Evolutionary conservation across 2,113 vertebrate species (phyloP), one percentile per base, ranked within the genome.

Genomic region (Tichodroma muraria): DNA sequence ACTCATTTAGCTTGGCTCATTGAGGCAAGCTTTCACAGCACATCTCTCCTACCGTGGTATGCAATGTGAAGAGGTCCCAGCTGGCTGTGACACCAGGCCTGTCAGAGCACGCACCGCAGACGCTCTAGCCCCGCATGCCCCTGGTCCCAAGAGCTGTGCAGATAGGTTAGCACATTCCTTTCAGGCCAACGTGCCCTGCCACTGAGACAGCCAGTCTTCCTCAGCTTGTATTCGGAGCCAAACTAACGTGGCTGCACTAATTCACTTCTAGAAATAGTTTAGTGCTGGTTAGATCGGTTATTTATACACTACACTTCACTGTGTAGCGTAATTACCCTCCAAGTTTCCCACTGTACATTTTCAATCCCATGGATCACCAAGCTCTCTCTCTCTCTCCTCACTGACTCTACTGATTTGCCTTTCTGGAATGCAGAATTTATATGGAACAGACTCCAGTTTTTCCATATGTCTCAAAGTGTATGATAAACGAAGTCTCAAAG

Each of bases 111-210:
- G 64, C 31, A 18, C 50, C 44, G 47, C 18, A 3, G n/a, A 66
- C 52, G 49, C 42, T 70, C 52, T 25, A 37, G 9, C 76, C 37
- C 19, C 5, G 0, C 35, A 6, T 5, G 15, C 1, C 30, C 28
- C 73, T n/a, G 14, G 4, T 38, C 64, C 38, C 15, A 63, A 54
- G 38, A 81, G 73, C 49, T 22, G 27, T 47, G 61, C 7, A 80
- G 66, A 77, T 14, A 49, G 6, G 25, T 45, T 70, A 38, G 35
- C 30, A 52, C 44, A 49, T 89, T 87, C 53, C 61, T 91, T 59
- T 75, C 37, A 22, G 72, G 53, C 15, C 7, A 1, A 16, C 24
- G 50, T 59, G 65, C 44, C 35, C 49, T 56, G 37, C 31, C 80
- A 78, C 60, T 23, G 56, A 75, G 69, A 45, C 73, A 81, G 80